A percentile compares a stretch with the other conserved stretches of the same genome.
Evolutionary conservation across 2,113 vertebrate genomes (phyloP).

Genomic region (Myiozetetes cayanensis): DNA sequence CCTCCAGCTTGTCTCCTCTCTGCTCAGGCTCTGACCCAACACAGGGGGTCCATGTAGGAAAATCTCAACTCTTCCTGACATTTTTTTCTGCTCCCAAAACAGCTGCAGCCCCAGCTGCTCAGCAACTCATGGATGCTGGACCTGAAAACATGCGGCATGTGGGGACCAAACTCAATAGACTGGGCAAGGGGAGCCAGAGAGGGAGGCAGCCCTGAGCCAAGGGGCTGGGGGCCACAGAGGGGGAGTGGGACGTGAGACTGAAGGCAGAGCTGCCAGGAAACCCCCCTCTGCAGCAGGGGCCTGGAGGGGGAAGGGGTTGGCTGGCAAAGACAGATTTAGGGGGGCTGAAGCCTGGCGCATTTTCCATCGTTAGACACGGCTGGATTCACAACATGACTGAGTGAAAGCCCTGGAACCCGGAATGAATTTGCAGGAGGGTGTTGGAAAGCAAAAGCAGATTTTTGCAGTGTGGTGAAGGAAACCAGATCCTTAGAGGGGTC

Average conservation of each 20-base stretch:
- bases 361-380: not conserved
- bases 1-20: not conserved
- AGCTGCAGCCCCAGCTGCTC: constrained; percentile 32
- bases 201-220: not conserved
- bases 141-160: not conserved
- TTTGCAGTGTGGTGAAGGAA: constrained; percentile 11
- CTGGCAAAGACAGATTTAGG: not conserved
- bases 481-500: not conserved
- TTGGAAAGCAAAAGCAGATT: constrained; percentile 25
- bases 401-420: not conserved
- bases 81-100: not conserved
- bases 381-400: not conserved
- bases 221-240: constrained; percentile 23
- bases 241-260: not conserved
- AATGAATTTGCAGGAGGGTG: constrained; percentile 5
- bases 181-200: not conserved
- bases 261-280: constrained; percentile 13
- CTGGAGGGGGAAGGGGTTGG: not conserved
- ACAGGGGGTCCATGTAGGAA: rapidly evolving
- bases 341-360: not conserved
- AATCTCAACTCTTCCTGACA: not conserved
- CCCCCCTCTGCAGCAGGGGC: not conserved
- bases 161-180: not conserved
- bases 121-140: rapidly evolving
- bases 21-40: not conserved